Conservation (phyloP, 2,797 vertebrate species). For the Lagocephalus sceleratus region DNA sequence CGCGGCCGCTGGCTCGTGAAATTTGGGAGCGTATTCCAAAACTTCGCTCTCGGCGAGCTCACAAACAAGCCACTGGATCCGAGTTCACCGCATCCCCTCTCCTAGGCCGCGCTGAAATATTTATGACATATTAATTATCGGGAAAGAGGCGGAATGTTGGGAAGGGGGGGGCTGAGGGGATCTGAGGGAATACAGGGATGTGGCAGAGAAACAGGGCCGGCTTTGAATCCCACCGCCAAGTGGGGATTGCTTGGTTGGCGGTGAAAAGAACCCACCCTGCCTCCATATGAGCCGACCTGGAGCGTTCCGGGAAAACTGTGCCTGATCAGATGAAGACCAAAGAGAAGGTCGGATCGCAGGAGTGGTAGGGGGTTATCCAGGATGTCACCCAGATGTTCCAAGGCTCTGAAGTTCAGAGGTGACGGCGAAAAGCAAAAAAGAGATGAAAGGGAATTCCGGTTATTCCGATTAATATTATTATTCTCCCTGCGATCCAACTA, state of each 20-base stretch:
- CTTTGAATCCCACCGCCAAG: constrained; percentile 24
- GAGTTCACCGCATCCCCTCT: constrained; percentile 19
- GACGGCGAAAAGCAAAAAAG: no score
- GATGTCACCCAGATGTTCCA: no score
- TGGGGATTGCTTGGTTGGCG: no score
- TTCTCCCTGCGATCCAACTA: no score
- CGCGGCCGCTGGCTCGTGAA: constrained; percentile 8
- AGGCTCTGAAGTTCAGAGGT: no score
- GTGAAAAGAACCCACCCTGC: constrained; percentile 16
- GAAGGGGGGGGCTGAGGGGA: constrained; percentile 27
- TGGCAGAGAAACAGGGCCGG: constrained; percentile 39
- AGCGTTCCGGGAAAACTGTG: not conserved
- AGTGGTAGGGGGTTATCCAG: no score
- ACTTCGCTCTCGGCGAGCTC: constrained; percentile 9
- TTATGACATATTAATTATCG: constrained; percentile 53
- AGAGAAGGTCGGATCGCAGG: no score
- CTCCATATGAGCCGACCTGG: constrained; percentile 13
- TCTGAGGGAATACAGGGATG: constrained; percentile 51
- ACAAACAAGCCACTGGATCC: constrained; percentile 29
- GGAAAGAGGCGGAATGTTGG: constrained; percentile 23
- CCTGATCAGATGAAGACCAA: no score
- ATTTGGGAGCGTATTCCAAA: constrained; percentile 20
- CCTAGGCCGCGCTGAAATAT: constrained; percentile 43
- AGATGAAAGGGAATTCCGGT: no score
- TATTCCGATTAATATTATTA: no score